Percentiles rank a stretch among this genome's conserved stretches.
phyloP scores from a whole-genome alignment of 2,113 vertebrate genomes.

The Esox niger region DNA sequence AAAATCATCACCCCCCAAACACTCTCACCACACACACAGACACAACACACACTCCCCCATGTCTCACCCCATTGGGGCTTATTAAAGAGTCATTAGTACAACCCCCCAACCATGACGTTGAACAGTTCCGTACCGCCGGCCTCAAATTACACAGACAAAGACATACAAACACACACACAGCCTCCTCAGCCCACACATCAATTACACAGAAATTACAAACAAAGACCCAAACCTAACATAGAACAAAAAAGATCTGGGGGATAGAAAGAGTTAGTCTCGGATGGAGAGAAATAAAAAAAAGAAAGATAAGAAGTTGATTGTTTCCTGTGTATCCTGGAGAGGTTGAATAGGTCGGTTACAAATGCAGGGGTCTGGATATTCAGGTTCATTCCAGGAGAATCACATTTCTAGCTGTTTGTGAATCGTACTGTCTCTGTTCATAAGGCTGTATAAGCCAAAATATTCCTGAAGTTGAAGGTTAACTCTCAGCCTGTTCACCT shows the following conservation, averaged over 20 bases:
- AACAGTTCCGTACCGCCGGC: slow-evolving; percentile 25
- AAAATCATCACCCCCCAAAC: slow-evolving; percentile 13
- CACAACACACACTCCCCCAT: not conserved
- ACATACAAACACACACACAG: not conserved
- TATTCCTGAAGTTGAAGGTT: too few species aligned
- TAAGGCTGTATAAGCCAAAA: too few species aligned
- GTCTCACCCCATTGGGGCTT: slow-evolving; percentile 44
- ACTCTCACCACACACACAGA: slow-evolving; percentile 5
- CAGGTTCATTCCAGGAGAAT: not conserved
- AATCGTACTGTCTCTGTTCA: too few species aligned
- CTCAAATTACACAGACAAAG: slow-evolving; percentile 28
- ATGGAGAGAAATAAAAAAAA: not conserved
- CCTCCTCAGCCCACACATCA: not conserved
- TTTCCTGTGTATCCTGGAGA: not conserved
- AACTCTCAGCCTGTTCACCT: too few species aligned
- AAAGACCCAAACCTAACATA: not conserved
- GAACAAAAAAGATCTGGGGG: not conserved
- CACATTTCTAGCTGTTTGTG: too few species aligned
- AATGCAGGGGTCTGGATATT: not conserved
- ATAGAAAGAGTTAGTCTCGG: not conserved
- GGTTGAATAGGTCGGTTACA: not conserved
- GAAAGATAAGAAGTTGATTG: not conserved
- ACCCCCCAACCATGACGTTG: slow-evolving; percentile 55
- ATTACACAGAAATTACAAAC: not conserved
- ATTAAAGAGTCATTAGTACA: slow-evolving; percentile 61